Evolutionary conservation across 2,113 vertebrate species (phyloP).

Genomic region (Mugil cephalus): DNA sequence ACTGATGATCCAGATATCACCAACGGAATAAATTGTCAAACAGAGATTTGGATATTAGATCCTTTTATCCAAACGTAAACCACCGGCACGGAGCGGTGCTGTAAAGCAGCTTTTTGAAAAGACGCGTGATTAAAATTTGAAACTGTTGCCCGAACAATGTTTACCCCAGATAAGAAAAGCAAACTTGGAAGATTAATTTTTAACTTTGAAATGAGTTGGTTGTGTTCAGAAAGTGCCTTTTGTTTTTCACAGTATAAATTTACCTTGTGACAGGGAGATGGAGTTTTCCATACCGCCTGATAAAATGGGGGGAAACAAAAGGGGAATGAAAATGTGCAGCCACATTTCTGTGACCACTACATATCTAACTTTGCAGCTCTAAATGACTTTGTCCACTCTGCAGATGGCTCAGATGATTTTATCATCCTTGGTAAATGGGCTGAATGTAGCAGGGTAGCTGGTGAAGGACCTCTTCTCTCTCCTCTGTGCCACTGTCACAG

Average conservation of each 20-base stretch:
- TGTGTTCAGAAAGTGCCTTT: background rate
- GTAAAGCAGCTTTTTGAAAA: background rate
- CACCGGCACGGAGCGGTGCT: background rate
- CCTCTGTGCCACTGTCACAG: too few species aligned
- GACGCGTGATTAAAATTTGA: background rate
- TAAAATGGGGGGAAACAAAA: background rate
- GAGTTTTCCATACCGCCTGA: background rate
- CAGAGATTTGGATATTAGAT: too few species aligned
- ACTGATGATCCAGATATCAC: conserved; percentile 10
- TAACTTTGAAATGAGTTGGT: background rate
- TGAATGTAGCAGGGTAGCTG: too few species aligned
- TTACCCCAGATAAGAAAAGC: background rate
- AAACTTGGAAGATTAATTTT: conserved; percentile 11
- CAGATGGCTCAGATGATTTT: too few species aligned
- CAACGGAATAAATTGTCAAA: background rate
- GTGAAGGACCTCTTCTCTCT: too few species aligned
- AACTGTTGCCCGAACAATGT: conserved; percentile 12
- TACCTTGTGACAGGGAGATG: background rate
- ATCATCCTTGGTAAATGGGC: too few species aligned
- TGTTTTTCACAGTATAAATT: background rate
- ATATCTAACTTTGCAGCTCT: too few species aligned
- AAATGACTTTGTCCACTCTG: too few species aligned
- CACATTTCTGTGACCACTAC: too few species aligned
- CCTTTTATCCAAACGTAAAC: conserved; percentile 9
- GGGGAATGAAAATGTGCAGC: too few species aligned